Conservation (phyloP, 2,797 vertebrate species). For the Lithobates sylvaticus region DNA sequence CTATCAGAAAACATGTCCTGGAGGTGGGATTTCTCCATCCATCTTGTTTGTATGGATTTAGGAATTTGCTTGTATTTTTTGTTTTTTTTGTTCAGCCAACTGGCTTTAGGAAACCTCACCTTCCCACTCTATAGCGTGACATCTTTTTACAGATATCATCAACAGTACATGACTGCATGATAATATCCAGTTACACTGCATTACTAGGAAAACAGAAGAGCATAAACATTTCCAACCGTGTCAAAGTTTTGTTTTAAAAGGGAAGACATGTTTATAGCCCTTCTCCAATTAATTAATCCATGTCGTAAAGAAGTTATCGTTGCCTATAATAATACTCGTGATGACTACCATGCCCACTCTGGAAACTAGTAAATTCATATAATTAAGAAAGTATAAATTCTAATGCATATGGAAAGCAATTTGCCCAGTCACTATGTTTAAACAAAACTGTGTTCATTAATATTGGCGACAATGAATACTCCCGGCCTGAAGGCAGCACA, state of each 20-base stretch:
- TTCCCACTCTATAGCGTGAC: constrained; percentile 5
- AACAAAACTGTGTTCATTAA: constrained; percentile 57
- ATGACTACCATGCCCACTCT: constrained; percentile 17
- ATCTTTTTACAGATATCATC: constrained; percentile 18
- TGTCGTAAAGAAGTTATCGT: constrained; percentile 46
- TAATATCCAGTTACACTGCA: constrained; percentile 4
- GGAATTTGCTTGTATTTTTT: too few species aligned
- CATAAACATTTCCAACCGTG: constrained; percentile 47
- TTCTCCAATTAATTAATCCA: constrained; percentile 50
- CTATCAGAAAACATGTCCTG: too few species aligned
- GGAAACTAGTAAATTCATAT: constrained; percentile 46
- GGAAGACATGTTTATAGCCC: constrained; percentile 29
- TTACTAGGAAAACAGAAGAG: constrained; percentile 8
- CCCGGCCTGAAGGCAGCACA: constrained; percentile 36
- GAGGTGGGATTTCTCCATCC: too few species aligned
- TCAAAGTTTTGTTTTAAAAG: constrained; percentile 48
- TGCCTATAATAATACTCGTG: constrained; percentile 46
- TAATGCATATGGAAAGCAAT: constrained; percentile 24
- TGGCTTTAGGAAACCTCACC: background rate
- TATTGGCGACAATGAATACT: constrained; percentile 54
- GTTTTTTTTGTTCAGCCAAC: too few species aligned
- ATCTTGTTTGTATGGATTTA: too few species aligned
- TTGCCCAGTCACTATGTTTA: constrained; percentile 52
- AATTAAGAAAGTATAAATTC: constrained; percentile 56
- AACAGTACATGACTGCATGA: constrained; percentile 20